These are phyloP conservation scores for Desoria tigrina DNA, from an alignment of 2,888 invertebrate genomes.

Conservation along the genomic window DNA sequence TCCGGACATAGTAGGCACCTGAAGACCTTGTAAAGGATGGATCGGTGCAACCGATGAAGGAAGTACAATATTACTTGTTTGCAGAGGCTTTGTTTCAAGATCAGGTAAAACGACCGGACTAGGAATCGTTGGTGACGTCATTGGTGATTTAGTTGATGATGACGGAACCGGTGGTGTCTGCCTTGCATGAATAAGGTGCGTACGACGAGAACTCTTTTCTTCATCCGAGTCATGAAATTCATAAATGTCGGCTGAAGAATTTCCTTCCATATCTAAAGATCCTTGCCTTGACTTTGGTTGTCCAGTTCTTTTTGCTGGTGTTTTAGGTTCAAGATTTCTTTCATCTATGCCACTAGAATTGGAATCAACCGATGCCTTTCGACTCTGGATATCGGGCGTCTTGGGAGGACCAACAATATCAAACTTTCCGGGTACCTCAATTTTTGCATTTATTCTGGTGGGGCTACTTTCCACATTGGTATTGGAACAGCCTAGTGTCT, in stretches of 20 bases:
- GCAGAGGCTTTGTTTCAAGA: slow-evolving; percentile 15
- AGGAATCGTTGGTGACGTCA: slow-evolving; percentile 19
- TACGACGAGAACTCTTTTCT: slow-evolving; percentile 35
- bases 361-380: slow-evolving; percentile 15
- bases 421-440: neutral
- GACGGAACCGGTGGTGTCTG: slow-evolving; percentile 40
- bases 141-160: slow-evolving; percentile 33
- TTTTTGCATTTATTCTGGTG: neutral
- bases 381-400: neutral
- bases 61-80: neutral
- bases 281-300: slow-evolving; percentile 18
- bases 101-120: slow-evolving; percentile 4
- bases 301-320: neutral
- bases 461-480: too few relatives aligned
- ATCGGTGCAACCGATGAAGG: neutral
- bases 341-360: neutral
- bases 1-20: neutral
- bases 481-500: too few relatives aligned
- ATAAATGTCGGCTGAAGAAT: slow-evolving; percentile 71
- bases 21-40: neutral
- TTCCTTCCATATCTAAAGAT: slow-evolving; percentile 14
- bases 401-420: neutral
- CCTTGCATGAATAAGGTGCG: slow-evolving; percentile 27
- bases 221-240: slow-evolving; percentile 88
- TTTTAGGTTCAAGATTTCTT: neutral